Base-by-base conservation (phyloP, 2,113 vertebrate genomes). In the Pithys albifrons region DNA sequence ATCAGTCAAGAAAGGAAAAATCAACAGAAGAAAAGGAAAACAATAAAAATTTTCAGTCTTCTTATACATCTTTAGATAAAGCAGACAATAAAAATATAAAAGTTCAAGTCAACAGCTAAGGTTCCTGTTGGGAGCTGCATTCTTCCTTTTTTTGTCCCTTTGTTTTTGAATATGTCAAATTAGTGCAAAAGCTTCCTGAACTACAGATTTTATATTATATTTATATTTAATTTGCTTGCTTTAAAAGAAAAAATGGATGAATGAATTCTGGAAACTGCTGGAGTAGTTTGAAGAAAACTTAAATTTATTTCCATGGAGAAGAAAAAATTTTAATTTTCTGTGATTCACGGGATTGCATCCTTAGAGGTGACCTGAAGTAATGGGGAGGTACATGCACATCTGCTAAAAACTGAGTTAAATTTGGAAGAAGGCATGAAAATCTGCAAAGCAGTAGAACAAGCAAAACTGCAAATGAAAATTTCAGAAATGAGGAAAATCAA, bases 381-480 rank as follows among this genome's bases (percentile, higher is more conserved):
- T 6, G 2, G 27, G 19, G 88, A 90, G 55, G 41, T 67, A 65
- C 27, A 16, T 39, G 29, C 90, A 5, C 54, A 84, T 65, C 51
- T 95, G 79, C 62, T 85, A 74, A 84, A 91, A 85, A 28, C 15
- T 51, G 65, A 81, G 33, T 52, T 94, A 85, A 76, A 79, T 81
- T 84, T 91, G 49, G 72, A 75, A 90, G 90, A 92, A 90, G 1
- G 2, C 2, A 3, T 59, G 64, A 19, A 76, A 88, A 86, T 76
- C 69, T 95, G 72, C 43, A 96, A 95, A 92, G 35, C 17, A 87
- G 51, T 54, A 93, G 72, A 91, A 83, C 27, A 90, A 69, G 15
- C 6, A 79, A 81, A 95, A 85, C 5, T 66, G 28, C 39, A 90
- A 91, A 90, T 31, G 20, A 49, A 17, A 76, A 29, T 88, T 88